A percentile compares a stretch with the other conserved stretches of the same genome.
Evolutionary conservation across 2,888 invertebrate genomes (phyloP).

Genomic region (Agrypnus murinus): DNA sequence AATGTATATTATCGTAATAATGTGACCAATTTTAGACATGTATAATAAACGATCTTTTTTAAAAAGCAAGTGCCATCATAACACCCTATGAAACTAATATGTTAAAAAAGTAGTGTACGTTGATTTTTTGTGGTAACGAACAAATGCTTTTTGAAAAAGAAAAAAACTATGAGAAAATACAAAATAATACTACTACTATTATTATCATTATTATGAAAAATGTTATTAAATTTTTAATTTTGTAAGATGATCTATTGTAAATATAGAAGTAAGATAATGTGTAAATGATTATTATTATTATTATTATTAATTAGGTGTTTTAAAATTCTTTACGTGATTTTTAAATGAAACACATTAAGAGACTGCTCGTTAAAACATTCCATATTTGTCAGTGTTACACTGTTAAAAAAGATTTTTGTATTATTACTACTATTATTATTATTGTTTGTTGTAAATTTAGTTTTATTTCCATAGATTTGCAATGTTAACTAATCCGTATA

Average conservation of each 20-base stretch:
- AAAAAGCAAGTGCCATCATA: slow-evolving; percentile 48
- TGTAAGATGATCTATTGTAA: slow-evolving; percentile 63
- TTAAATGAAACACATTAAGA: slow-evolving; percentile 53
- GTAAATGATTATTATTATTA: slow-evolving; percentile 51
- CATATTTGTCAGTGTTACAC: slow-evolving; percentile 49
- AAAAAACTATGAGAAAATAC: slow-evolving; percentile 7
- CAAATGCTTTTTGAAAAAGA: neutral
- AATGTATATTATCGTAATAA: slow-evolving; percentile 30
- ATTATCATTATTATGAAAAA: slow-evolving; percentile 15
- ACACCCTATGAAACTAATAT: slow-evolving; percentile 39
- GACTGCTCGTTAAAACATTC: slow-evolving; percentile 62
- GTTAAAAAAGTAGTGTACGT: neutral
- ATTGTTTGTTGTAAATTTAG: slow-evolving; percentile 43
- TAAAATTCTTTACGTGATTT: slow-evolving; percentile 47
- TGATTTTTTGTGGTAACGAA: too few relatives aligned
- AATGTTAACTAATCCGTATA: slow-evolving; percentile 7
- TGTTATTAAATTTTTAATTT: slow-evolving; percentile 55
- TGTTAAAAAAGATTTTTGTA: slow-evolving; percentile 40
- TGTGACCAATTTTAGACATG: slow-evolving; percentile 6
- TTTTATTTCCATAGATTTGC: slow-evolving; percentile 33
- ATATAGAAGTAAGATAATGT: slow-evolving; percentile 63
- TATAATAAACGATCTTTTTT: slow-evolving; percentile 15
- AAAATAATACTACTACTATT: neutral
- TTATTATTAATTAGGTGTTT: slow-evolving; percentile 27
- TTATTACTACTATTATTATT: slow-evolving; percentile 30